Percentiles rank a stretch among this genome's conserved stretches.
Conservation (phyloP, 2,797 vertebrate genomes). For the Allobates femoralis region DNA sequence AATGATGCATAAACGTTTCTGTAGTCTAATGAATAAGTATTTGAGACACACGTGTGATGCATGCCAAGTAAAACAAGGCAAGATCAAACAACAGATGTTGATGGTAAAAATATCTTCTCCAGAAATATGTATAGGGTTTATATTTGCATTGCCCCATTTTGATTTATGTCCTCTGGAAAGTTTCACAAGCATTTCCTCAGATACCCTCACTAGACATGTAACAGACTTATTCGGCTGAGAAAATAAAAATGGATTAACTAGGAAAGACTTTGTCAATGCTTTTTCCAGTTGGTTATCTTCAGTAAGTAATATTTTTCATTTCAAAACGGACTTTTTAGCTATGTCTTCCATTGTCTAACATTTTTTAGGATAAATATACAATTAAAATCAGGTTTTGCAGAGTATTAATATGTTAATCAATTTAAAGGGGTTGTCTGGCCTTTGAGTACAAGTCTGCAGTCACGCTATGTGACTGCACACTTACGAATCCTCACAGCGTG, state of each 20-base stretch:
- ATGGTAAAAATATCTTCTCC: conserved; percentile 25
- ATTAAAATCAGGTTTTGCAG: no score
- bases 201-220: conserved; percentile 7
- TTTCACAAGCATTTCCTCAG: conserved; percentile 30
- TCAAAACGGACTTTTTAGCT: background rate
- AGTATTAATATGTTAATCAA: no score
- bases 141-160: conserved; percentile 17
- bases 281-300: background rate
- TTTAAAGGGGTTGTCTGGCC: no score
- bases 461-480: no score
- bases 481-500: no score
- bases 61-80: conserved; percentile 52
- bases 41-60: conserved; percentile 39
- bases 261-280: background rate
- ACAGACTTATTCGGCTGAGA: background rate
- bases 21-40: conserved; percentile 35
- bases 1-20: conserved; percentile 50
- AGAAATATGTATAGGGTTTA: conserved; percentile 32
- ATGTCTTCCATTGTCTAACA: background rate
- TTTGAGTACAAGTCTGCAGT: no score
- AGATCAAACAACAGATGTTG: conserved; percentile 50
- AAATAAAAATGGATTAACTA: background rate
- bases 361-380: no score
- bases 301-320: background rate
- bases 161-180: conserved; percentile 25